Evolutionary conservation across 2,113 vertebrate species (phyloP), one percentile per base, ranked within the genome.

Genomic region (Leptobrachium leishanense): DNA sequence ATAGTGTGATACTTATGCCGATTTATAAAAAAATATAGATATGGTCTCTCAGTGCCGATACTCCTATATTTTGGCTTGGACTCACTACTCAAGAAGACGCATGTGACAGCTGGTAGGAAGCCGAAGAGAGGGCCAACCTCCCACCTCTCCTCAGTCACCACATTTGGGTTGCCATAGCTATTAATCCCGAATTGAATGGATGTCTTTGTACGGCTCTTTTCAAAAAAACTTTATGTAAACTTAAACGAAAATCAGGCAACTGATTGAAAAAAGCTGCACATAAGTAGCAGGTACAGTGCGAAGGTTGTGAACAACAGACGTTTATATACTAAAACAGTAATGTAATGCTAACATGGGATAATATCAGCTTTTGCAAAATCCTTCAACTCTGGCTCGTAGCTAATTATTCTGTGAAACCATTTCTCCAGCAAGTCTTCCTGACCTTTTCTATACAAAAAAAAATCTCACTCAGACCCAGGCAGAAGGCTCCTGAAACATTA

Each of bases 31-130:
- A 91, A 91, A 91, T 92, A 92, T 87, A 92, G 91, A 93, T 94
- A 93, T 89, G 90, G 88, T 93, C 92, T 92, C 90, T 90, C 82
- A 84, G 83, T 84, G 86, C 79, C 88, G 85, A 89, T 88, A 89
- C 90, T 88, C 90, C 91, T 89, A 87, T 88, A 89, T 88, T 86
- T 90, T 92, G 91, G 88, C 88, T 85, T 83, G 79, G 88, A 86
- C 87, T 90, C 89, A 31, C 85, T 88, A 85, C 86, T n/a, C 1
- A 85, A 89, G 84, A 89, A 85, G 87, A 86, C 86, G 88, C 87
- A 86, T 89, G 89, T 93, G 91, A 94, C 91, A 93, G 91, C 90
- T 92, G 91, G 91, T 91, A 92, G 91, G 91, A 94, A 93, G 85
- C 88, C 76, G 83, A 31, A 89, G 84, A 88, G 87, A 83, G 90